These are phyloP conservation scores for Nomia melanderi DNA, from an alignment of 1,140 invertebrate species.

Conservation along the genomic window DNA sequence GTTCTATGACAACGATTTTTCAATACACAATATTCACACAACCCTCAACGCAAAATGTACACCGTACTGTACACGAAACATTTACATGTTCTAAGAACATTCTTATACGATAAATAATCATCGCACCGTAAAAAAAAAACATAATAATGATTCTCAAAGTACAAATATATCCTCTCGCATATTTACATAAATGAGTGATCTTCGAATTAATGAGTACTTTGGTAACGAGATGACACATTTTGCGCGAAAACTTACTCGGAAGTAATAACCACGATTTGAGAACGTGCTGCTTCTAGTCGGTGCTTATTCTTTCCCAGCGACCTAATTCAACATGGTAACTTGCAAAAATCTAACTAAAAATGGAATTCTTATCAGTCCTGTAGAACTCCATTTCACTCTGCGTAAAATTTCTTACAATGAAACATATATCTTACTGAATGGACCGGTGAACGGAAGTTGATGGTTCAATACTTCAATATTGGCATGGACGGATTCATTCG, in stretches of 20 bases:
- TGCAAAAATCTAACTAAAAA: background rate
- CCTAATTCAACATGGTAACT: conserved; percentile 17
- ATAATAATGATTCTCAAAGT: conserved; percentile 23
- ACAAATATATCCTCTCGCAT: conserved; percentile 21
- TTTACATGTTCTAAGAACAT: conserved; percentile 17
- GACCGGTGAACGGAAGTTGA: too few species aligned
- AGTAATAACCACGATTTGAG: conserved; percentile 8
- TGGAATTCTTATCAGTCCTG: background rate
- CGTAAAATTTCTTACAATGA: background rate
- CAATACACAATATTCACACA: conserved; percentile 13
- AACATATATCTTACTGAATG: too few species aligned
- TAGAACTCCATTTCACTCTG: background rate
- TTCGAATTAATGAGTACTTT: conserved; percentile 52
- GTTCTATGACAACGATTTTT: background rate
- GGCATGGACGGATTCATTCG: too few species aligned
- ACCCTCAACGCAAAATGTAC: conserved; percentile 21
- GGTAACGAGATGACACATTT: conserved; percentile 58
- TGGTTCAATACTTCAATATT: too few species aligned
- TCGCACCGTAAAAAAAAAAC: background rate
- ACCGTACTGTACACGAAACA: conserved; percentile 36
- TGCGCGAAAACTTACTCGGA: background rate
- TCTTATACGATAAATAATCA: conserved; percentile 40
- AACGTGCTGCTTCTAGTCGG: too few species aligned
- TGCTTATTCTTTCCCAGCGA: background rate
- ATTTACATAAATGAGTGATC: conserved; percentile 57